Conservation (phyloP, 1,140 invertebrate species). For the Coboldia fuscipes region DNA sequence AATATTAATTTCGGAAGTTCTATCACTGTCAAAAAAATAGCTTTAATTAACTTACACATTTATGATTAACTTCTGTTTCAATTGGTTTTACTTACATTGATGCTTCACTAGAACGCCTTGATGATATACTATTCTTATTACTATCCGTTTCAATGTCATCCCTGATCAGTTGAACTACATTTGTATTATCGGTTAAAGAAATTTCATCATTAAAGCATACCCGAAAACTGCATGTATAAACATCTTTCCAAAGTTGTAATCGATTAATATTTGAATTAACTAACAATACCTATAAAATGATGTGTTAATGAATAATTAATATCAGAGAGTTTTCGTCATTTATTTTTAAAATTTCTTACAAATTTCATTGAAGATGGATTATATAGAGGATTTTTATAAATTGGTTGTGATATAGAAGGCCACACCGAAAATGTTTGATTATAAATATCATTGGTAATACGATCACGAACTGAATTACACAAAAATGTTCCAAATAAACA, state of each 20-base stretch:
- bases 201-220: no score
- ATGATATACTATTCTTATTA: no score
- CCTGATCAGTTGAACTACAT: no score
- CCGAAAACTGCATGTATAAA: slow-evolving; percentile 53
- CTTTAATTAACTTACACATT: no score
- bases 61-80: no score
- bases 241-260: slow-evolving; percentile 64
- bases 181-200: no score
- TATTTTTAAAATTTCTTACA: neutral
- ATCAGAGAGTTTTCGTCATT: neutral
- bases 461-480: slow-evolving; percentile 69
- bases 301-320: slow-evolving; percentile 42
- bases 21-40: no score
- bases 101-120: no score
- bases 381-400: slow-evolving; percentile 77
- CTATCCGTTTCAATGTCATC: no score
- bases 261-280: no score
- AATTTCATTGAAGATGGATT: slow-evolving; percentile 28
- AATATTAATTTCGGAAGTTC: no score
- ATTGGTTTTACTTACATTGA: no score
- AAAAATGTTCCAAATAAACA: slow-evolving; percentile 94
- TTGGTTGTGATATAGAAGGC: slow-evolving; percentile 54
- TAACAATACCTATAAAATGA: slow-evolving; percentile 59
- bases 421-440: slow-evolving; percentile 70
- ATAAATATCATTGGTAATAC: slow-evolving; percentile 37